Percentiles rank a stretch among this genome's conserved stretches.
Evolutionary conservation across 2,888 invertebrate species (phyloP).

Genomic region (Drosophila putrida): DNA sequence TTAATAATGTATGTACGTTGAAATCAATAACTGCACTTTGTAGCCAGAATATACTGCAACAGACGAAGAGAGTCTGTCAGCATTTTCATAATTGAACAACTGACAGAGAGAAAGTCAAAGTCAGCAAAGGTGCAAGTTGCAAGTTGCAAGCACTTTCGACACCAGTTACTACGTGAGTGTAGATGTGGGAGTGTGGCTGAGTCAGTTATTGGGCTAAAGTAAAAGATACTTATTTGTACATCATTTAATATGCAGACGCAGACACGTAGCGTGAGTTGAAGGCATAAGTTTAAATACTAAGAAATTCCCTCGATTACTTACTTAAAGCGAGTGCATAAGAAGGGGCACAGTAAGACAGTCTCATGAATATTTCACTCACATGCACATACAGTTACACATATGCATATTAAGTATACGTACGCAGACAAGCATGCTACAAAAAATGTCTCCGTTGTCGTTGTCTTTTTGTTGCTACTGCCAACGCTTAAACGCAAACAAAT

Average conservation of each 20-base stretch:
- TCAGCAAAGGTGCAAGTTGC: slow-evolving; percentile 10
- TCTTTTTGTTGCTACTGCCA: slow-evolving; percentile 51
- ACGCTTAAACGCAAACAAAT: slow-evolving; percentile 76
- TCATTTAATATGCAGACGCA: slow-evolving; percentile 53
- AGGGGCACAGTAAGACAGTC: slow-evolving; percentile 31
- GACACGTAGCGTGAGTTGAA: slow-evolving; percentile 18
- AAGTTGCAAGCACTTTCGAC: slow-evolving; percentile 14
- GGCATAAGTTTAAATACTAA: slow-evolving; percentile 45
- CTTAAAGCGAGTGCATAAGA: slow-evolving; percentile 52
- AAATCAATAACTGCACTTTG: slow-evolving; percentile 45
- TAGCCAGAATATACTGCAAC: slow-evolving; percentile 2
- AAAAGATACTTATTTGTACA: slow-evolving; percentile 25
- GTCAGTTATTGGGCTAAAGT: slow-evolving; percentile 7
- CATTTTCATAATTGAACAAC: slow-evolving; percentile 45
- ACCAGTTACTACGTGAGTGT: neutral
- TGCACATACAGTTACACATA: slow-evolving; percentile 29
- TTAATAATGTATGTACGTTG: slow-evolving; percentile 54
- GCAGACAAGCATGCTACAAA: slow-evolving; percentile 46
- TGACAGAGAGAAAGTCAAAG: slow-evolving; percentile 27
- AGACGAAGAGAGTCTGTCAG: slow-evolving; percentile 26
- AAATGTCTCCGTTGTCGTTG: slow-evolving; percentile 53
- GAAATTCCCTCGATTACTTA: slow-evolving; percentile 59
- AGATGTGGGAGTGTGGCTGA: slow-evolving; percentile 1
- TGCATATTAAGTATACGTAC: slow-evolving; percentile 33
- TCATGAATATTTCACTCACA: slow-evolving; percentile 72